A percentile compares a stretch with the other conserved stretches of the same genome.
Evolutionary conservation across 2,113 vertebrate species (phyloP).

Genomic region (Urocolius indicus): DNA sequence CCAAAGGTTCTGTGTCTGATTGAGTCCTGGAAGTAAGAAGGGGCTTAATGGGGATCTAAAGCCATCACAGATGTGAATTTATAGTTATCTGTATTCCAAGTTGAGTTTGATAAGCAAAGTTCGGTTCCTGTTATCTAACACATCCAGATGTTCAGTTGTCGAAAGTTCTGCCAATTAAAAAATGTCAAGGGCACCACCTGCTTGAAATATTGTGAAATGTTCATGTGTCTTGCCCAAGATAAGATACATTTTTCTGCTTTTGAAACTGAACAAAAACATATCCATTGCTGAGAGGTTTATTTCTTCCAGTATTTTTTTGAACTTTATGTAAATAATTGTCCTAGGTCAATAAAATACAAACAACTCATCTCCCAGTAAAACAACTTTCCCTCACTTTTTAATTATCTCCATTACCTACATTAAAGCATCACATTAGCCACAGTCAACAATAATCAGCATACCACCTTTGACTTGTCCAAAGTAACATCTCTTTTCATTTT

Average conservation of each 20-base stretch:
- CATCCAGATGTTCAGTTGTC: background rate
- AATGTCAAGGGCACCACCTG: background rate
- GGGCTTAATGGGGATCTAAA: background rate
- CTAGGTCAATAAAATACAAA: background rate
- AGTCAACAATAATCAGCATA: background rate
- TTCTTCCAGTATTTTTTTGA: background rate
- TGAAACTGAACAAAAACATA: background rate
- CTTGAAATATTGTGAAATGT: background rate
- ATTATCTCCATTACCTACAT: background rate
- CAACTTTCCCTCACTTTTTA: background rate
- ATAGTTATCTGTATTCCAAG: background rate
- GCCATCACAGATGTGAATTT: fast-evolving
- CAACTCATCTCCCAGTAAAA: background rate
- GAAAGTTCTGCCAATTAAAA: background rate
- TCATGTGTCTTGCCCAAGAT: background rate
- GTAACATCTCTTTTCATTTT: background rate
- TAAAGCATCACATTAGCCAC: background rate
- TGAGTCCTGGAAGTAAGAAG: background rate
- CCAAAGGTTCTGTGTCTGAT: background rate
- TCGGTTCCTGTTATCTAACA: background rate
- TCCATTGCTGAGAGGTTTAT: background rate
- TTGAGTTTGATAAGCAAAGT: background rate
- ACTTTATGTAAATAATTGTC: background rate
- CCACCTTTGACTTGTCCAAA: background rate
- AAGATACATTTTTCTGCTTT: background rate